Conservation (phyloP, 2,113 vertebrate species). For the Cricetomys ansorgei region DNA sequence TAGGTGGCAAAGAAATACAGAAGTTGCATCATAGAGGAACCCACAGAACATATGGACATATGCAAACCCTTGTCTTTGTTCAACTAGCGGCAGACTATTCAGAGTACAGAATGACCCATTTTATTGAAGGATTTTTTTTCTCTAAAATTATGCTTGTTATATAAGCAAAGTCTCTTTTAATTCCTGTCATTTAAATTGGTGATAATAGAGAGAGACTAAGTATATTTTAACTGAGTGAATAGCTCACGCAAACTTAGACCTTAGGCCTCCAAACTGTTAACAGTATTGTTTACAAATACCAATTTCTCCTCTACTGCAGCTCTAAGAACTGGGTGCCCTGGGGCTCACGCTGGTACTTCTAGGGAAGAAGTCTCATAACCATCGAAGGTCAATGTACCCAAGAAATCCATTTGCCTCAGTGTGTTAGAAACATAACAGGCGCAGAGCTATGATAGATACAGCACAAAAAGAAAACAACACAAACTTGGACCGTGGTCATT, state of each 20-base stretch:
- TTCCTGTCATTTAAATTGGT: not conserved
- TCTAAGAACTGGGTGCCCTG: not conserved
- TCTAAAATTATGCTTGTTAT: not conserved
- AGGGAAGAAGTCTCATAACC: not conserved
- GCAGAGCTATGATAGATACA: not conserved
- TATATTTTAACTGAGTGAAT: not conserved
- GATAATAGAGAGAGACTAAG: not conserved
- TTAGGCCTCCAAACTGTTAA: not conserved
- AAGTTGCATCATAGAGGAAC: not conserved
- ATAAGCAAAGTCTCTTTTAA: not conserved
- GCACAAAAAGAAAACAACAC: not conserved
- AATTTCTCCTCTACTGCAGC: not conserved
- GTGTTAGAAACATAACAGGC: constrained; percentile 10
- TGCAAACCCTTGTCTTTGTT: not conserved
- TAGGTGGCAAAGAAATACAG: not conserved
- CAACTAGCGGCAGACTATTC: not conserved
- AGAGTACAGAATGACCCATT: not conserved
- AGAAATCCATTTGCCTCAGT: not conserved
- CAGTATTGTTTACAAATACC: not conserved
- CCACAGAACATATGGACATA: not conserved
- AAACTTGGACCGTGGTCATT: not conserved
- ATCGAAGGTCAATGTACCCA: not conserved
- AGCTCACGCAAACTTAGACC: not conserved
- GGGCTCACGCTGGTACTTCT: not conserved
- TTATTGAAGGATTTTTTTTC: not conserved